Evolutionary conservation across 2,888 invertebrate species (phyloP).

Genomic region (Drosophila subsilvestris): DNA sequence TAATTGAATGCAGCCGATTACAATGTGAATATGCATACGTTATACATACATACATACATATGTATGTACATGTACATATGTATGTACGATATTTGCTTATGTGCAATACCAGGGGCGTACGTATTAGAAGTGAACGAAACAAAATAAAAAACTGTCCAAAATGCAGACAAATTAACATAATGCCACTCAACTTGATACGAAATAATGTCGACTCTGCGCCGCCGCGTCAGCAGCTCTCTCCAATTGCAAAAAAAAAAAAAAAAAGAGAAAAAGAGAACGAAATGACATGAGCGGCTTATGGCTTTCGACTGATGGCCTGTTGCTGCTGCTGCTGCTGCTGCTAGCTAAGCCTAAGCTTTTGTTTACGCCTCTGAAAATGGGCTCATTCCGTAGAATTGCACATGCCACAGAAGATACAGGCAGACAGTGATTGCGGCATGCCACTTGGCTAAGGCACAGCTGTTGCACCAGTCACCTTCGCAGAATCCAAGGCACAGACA

Average conservation of each 20-base stretch:
- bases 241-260: conserved; percentile 47
- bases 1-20: conserved; percentile 68
- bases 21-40: conserved; percentile 45
- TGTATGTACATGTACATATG: conserved; percentile 11
- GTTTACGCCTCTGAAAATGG: conserved; percentile 52
- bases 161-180: conserved; percentile 46
- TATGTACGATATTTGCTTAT: conserved; percentile 8
- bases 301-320: conserved; percentile 41
- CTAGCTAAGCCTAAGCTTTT: conserved; percentile 57
- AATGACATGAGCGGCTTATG: conserved; percentile 47
- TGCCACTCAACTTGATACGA: conserved; percentile 46
- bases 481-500: conserved; percentile 25
- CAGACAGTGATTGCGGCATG: conserved; percentile 48
- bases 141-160: conserved; percentile 40
- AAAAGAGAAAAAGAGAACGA: neutral
- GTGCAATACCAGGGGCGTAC: conserved; percentile 32
- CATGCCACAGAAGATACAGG: conserved; percentile 17
- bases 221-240: conserved; percentile 64
- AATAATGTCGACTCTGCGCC: conserved; percentile 43
- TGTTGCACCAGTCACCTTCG: conserved; percentile 51
- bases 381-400: conserved; percentile 62
- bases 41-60: conserved; percentile 13
- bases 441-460: conserved; percentile 31
- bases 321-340: conserved; percentile 24
- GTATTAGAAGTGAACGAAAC: conserved; percentile 56